phyloP scores from a whole-genome alignment of 2,797 vertebrate genomes.

The Xenops minutus region DNA sequence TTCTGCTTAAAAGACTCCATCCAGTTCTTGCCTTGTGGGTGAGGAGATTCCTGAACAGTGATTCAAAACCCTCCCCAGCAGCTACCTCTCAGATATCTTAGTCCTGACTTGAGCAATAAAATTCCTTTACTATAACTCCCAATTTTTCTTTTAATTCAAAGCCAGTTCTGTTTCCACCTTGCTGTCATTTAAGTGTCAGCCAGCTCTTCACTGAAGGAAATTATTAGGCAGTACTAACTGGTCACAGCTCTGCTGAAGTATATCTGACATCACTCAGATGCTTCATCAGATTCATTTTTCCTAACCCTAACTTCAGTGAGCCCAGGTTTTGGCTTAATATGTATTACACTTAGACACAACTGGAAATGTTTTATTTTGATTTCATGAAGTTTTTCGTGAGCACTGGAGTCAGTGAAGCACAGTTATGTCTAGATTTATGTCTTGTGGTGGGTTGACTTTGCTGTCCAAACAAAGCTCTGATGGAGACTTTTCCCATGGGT shows the following conservation, averaged over 20 bases:
- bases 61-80: slow-evolving; percentile 8
- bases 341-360: neutral
- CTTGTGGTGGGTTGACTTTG: neutral
- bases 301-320: neutral
- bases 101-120: neutral
- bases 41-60: slow-evolving; percentile 30
- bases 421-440: neutral
- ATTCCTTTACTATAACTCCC: neutral
- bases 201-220: slow-evolving; percentile 18
- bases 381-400: neutral
- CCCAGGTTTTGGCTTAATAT: neutral
- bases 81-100: neutral
- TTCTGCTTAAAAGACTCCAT: neutral
- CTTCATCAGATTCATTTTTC: neutral
- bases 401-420: neutral
- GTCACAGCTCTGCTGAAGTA: neutral
- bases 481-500: neutral
- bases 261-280: neutral
- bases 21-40: neutral
- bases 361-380: neutral
- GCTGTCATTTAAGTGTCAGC: neutral
- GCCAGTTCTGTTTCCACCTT: neutral
- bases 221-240: neutral
- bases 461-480: neutral
- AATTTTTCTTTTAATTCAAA: slow-evolving; percentile 10